Evolutionary conservation across 2,797 vertebrate species (phyloP).

Genomic region (Orestias chungarensis): DNA sequence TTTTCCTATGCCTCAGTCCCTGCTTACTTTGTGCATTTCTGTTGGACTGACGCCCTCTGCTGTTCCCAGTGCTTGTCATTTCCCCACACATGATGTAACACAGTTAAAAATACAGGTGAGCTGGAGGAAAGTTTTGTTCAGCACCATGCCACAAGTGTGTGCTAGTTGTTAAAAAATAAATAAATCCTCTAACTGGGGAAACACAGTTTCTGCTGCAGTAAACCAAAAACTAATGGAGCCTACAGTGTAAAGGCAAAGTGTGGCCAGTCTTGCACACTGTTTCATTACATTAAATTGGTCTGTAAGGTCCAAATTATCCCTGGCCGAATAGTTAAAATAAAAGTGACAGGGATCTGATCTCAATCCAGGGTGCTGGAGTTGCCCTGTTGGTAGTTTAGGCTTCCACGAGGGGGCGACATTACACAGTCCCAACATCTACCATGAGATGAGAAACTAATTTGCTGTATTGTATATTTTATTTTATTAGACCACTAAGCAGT

Average conservation of each 20-base stretch:
- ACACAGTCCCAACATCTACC: constrained; percentile 45
- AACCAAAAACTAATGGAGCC: neutral
- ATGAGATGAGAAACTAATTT: neutral
- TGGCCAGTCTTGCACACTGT: neutral
- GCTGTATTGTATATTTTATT: neutral
- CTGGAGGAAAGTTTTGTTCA: neutral
- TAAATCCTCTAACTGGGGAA: neutral
- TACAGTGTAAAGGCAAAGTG: neutral
- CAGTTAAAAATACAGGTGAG: neutral
- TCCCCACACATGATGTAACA: neutral
- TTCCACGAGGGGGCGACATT: constrained; percentile 70
- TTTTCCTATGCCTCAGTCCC: neutral
- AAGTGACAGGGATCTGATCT: constrained; percentile 24
- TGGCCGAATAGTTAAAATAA: constrained; percentile 22
- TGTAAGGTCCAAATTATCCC: constrained; percentile 23
- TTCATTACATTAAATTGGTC: constrained; percentile 9
- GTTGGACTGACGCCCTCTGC: constrained; percentile 61
- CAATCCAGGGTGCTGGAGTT: constrained; percentile 4
- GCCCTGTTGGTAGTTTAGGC: neutral
- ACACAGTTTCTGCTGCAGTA: neutral
- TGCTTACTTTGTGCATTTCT: constrained; percentile 13
- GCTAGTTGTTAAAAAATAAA: neutral
- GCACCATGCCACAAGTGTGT: neutral
- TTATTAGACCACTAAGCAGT: neutral
- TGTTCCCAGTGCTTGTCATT: constrained; percentile 30